phyloP scores from a whole-genome alignment of 2,888 invertebrate genomes.

The Agrilus biguttatus region DNA sequence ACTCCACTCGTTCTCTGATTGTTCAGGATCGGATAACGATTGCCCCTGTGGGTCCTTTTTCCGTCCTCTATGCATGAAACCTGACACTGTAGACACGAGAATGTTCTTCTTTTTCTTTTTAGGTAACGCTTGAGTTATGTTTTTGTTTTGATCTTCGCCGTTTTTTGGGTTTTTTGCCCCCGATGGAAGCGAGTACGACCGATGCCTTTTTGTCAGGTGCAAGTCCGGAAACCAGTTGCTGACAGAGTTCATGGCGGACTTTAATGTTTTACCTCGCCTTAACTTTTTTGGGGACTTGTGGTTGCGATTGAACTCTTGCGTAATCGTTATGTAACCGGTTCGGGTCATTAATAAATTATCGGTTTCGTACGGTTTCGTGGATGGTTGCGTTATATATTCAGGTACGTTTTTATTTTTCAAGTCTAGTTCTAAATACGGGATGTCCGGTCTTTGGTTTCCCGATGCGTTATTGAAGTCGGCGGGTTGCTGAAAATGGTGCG shows the following conservation, averaged over 20 bases:
- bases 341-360: conserved; percentile 58
- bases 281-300: conserved; percentile 51
- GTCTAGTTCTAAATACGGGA: conserved; percentile 31
- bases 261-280: conserved; percentile 53
- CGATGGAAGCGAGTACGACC: conserved; percentile 70
- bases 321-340: conserved; percentile 63
- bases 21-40: conserved; percentile 63
- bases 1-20: conserved; percentile 56
- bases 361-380: conserved; percentile 34
- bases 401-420: conserved; percentile 38
- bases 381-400: conserved; percentile 29
- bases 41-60: conserved; percentile 46
- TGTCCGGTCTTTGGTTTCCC: conserved; percentile 29
- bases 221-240: conserved; percentile 70
- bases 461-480: conserved; percentile 21
- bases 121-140: conserved; percentile 25
- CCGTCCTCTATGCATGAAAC: conserved; percentile 73
- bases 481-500: conserved; percentile 14
- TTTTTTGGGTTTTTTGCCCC: conserved; percentile 45
- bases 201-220: conserved; percentile 60
- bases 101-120: conserved; percentile 66
- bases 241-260: conserved; percentile 68
- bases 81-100: conserved; percentile 71
- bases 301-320: conserved; percentile 44
- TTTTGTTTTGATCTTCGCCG: conserved; percentile 27